Base-by-base conservation (phyloP, 2,113 vertebrate species). In the Eubucco bourcierii region DNA sequence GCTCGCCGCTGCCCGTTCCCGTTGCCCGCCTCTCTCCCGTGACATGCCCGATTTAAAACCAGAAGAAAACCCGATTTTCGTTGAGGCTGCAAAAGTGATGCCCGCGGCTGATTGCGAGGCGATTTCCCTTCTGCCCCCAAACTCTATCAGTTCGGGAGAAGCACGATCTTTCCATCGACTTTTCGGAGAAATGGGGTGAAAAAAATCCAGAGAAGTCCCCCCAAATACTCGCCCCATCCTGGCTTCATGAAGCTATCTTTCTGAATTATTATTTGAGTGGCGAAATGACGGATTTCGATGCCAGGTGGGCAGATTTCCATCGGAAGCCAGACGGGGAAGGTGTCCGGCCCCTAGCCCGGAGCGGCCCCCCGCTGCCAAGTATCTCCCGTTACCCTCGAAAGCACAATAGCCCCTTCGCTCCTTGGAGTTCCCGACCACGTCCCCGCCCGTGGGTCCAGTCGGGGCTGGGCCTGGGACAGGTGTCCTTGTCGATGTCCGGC, bases 161-260 rank as follows among this genome's bases (percentile, higher is more conserved):
- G 29, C 74, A n/a, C 29, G 10, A 1, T 41, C 58, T 76, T 72
- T 44, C 55, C 21, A 59, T 44, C 25, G 23, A 41, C 10, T 17
- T 31, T 60, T 39, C n/a, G 7, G 7, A 31, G 8, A 12, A 5
- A 5, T 2, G 7, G 7, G 3, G 50, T 24, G 9, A 1, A 10
- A 10, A 10, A 34, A 73, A 11, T 4, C 12, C 47, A 6, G 31
- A 17, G 31, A 28, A 31, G 24, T 16, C 7, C 15, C 15, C 64
- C 9, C 31, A 39, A 55, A 15, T 41, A 0, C 39, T 75, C 27
- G 2, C 11, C 28, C 55, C 34, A 4, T 7, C 39, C 55, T 4
- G 10, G 3, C 33, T 31, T 12, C 5, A 28, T 6, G 7, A 46
- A 14, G 29, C 64, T 59, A 41, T 29, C 6, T 21, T 19, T 33